A percentile compares a stretch with the other conserved stretches of the same genome.
These are phyloP conservation scores for Anolis sagrei DNA, from an alignment of 2,113 vertebrate genomes.

Conservation along the genomic window DNA sequence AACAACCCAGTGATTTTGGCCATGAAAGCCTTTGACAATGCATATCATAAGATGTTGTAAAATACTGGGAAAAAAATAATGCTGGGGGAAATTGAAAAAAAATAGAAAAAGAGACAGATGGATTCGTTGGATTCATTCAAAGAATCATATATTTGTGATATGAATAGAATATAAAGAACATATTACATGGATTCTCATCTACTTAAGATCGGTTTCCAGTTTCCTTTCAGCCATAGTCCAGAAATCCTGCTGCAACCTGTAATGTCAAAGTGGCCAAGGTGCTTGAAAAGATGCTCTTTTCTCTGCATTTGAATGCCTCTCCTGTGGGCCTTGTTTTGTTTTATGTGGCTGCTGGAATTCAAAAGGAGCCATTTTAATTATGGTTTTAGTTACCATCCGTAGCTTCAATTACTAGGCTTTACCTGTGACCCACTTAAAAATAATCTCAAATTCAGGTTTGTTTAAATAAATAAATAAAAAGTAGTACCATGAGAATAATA, in stretches of 20 bases:
- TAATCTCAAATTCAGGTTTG: conserved; percentile 65
- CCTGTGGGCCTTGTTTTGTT: conserved; percentile 38
- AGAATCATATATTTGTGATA: too few relatives aligned
- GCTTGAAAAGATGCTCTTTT: background rate
- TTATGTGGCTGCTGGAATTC: background rate
- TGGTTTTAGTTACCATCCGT: background rate
- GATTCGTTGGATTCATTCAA: too few relatives aligned
- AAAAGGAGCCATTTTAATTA: background rate
- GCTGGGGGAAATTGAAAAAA: too few relatives aligned
- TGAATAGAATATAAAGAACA: background rate
- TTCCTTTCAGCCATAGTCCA: background rate
- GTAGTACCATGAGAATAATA: conserved; percentile 61
- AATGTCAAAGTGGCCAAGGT: background rate
- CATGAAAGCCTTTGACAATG: too few relatives aligned
- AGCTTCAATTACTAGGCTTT: background rate
- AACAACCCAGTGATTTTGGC: too few relatives aligned
- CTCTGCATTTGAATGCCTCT: conserved; percentile 13
- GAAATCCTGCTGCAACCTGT: background rate
- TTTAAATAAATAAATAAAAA: conserved; percentile 50
- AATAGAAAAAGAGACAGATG: too few relatives aligned
- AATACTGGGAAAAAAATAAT: too few relatives aligned
- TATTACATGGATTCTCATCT: background rate
- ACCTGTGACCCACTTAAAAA: conserved; percentile 28
- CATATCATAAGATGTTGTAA: too few relatives aligned
- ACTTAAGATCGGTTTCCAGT: background rate